Percentiles rank a stretch among this genome's conserved stretches.
These are phyloP conservation scores for Colaptes auratus DNA, from an alignment of 2,113 vertebrate species.

Conservation along the genomic window DNA sequence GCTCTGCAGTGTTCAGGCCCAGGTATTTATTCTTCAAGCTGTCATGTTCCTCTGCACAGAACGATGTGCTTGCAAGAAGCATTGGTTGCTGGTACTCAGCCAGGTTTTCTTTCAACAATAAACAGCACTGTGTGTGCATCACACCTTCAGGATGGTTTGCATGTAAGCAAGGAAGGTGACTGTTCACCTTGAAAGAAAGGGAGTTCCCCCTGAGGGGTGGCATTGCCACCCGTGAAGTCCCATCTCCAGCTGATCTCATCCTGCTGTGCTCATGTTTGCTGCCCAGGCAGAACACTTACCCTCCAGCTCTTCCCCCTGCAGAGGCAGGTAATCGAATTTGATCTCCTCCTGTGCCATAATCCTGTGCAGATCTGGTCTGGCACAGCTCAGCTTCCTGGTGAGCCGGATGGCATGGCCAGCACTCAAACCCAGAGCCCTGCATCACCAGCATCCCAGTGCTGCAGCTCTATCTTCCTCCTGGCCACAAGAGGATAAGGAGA, in stretches of 20 bases:
- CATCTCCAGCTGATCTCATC: background rate
- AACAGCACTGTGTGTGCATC: background rate
- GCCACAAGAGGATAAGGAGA: background rate
- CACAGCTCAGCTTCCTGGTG: background rate
- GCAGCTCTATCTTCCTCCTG: background rate
- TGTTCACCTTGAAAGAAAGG: background rate
- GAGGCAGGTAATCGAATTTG: background rate
- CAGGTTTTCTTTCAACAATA: background rate
- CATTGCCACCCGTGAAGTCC: background rate
- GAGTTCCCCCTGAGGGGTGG: fast-evolving
- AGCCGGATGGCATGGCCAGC: background rate
- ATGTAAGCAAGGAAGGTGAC: background rate
- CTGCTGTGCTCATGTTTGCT: background rate
- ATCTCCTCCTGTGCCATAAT: background rate
- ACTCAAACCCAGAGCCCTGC: fast-evolving
- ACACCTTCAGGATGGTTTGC: background rate
- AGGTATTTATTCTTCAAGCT: background rate
- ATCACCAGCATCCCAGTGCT: fast-evolving
- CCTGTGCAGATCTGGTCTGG: background rate
- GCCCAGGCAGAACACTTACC: background rate
- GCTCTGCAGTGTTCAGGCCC: background rate
- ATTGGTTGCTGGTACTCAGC: background rate
- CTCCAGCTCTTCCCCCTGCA: background rate
- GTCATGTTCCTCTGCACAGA: background rate
- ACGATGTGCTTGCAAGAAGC: background rate